A percentile compares a stretch with the other conserved stretches of the same genome.
These are phyloP conservation scores for Trichonephila clavata DNA, from an alignment of 1,140 invertebrate genomes.

Conservation along the genomic window DNA sequence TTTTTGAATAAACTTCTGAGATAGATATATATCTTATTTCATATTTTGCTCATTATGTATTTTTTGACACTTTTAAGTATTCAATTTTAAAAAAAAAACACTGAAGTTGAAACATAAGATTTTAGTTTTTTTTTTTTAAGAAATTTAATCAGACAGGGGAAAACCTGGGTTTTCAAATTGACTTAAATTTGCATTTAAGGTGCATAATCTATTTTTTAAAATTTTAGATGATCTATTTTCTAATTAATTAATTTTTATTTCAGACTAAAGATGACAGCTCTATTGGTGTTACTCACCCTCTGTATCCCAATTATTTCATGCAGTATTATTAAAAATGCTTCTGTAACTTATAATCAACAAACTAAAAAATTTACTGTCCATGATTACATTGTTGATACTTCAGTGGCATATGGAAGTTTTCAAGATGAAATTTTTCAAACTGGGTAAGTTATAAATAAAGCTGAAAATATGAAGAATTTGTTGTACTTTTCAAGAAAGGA, in stretches of 20 bases:
- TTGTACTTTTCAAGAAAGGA: too few relatives aligned
- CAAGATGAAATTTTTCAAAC: constrained; percentile 77
- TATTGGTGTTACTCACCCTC: neutral
- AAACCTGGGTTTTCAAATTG: neutral
- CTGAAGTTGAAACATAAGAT: too few relatives aligned
- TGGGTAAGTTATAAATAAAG: constrained; percentile 75
- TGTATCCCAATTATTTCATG: neutral
- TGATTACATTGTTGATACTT: constrained; percentile 31
- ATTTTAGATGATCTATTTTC: neutral
- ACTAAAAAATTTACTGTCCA: constrained; percentile 62
- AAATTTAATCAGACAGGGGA: too few relatives aligned
- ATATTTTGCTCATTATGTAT: too few relatives aligned
- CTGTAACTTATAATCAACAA: constrained; percentile 70
- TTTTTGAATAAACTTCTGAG: too few relatives aligned
- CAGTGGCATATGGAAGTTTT: constrained; percentile 78
- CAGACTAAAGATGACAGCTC: neutral
- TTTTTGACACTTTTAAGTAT: too few relatives aligned
- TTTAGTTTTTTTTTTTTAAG: too few relatives aligned
- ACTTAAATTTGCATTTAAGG: neutral
- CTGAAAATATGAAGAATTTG: too few relatives aligned
- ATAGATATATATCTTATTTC: too few relatives aligned
- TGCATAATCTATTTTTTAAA: neutral
- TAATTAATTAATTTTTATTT: neutral
- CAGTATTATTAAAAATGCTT: constrained; percentile 61
- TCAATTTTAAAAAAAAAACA: too few relatives aligned